phyloP scores from a whole-genome alignment of 2,113 vertebrate species.

The Synchiropus splendidus region DNA sequence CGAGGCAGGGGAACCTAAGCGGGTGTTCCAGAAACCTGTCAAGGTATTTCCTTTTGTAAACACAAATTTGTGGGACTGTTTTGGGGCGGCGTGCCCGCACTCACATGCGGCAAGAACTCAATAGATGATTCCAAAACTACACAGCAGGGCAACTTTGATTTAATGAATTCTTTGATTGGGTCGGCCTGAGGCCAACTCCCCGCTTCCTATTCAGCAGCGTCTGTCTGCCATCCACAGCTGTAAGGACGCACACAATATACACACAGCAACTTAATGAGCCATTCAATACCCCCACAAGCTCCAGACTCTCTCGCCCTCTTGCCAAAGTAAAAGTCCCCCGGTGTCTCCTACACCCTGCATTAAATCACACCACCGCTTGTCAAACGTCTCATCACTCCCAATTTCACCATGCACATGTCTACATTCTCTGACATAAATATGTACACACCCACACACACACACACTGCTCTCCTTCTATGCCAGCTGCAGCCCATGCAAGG shows the following conservation, averaged over 20 bases:
- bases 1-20: constrained; percentile 23
- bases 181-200: constrained; percentile 37
- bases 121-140: constrained; percentile 29
- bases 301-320: constrained; percentile 27
- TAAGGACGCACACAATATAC: constrained; percentile 14
- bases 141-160: constrained; percentile 46
- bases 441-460: constrained; percentile 29
- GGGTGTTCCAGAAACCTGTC: constrained; percentile 58
- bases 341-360: constrained; percentile 18
- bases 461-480: constrained; percentile 32
- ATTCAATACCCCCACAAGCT: constrained; percentile 38
- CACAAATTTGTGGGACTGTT: constrained; percentile 37
- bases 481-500: constrained; percentile 47
- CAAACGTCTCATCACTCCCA: constrained; percentile 28
- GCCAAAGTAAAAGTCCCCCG: constrained; percentile 21
- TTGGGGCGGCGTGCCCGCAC: constrained; percentile 10
- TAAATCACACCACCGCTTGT: constrained; percentile 15
- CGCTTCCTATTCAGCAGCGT: constrained; percentile 25
- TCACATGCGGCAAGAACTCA: constrained; percentile 13
- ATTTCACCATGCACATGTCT: constrained; percentile 23
- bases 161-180: constrained; percentile 47
- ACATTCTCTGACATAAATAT: constrained; percentile 33
- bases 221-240: constrained; percentile 26
- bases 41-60: constrained; percentile 65
- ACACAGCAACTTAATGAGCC: constrained; percentile 40